These are phyloP conservation scores for Leptinotarsa juncta DNA, from an alignment of 2,888 invertebrate genomes.

Conservation along the genomic window DNA sequence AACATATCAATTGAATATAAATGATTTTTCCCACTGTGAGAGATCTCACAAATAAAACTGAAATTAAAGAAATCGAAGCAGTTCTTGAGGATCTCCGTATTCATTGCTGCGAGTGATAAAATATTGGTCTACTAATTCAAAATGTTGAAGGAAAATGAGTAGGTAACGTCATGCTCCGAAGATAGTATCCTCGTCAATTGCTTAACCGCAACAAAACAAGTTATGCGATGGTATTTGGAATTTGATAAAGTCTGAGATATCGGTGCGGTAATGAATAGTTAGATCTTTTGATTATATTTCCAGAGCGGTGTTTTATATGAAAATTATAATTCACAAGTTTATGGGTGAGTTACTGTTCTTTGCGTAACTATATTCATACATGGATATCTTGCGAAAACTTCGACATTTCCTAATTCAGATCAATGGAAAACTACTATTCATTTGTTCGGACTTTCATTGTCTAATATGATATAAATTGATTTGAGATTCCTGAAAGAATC, in stretches of 20 bases:
- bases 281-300: background rate
- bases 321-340: background rate
- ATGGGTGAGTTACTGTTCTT: background rate
- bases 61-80: too few species aligned
- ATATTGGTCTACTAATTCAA: background rate
- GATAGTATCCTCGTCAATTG: background rate
- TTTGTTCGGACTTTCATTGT: too few species aligned
- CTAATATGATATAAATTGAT: too few species aligned
- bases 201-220: background rate
- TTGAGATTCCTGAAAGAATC: too few species aligned
- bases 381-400: background rate
- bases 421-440: background rate
- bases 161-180: background rate
- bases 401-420: background rate
- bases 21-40: too few species aligned
- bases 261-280: background rate
- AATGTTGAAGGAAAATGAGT: background rate
- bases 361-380: background rate
- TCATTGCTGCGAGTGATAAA: background rate
- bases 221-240: background rate
- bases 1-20: too few species aligned
- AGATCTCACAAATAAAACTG: too few species aligned
- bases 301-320: background rate
- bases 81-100: too few species aligned
- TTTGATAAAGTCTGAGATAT: background rate